Percentiles rank a stretch among this genome's conserved stretches.
phyloP scores from a whole-genome alignment of 2,113 vertebrate genomes.

The Callaeas wilsoni region DNA sequence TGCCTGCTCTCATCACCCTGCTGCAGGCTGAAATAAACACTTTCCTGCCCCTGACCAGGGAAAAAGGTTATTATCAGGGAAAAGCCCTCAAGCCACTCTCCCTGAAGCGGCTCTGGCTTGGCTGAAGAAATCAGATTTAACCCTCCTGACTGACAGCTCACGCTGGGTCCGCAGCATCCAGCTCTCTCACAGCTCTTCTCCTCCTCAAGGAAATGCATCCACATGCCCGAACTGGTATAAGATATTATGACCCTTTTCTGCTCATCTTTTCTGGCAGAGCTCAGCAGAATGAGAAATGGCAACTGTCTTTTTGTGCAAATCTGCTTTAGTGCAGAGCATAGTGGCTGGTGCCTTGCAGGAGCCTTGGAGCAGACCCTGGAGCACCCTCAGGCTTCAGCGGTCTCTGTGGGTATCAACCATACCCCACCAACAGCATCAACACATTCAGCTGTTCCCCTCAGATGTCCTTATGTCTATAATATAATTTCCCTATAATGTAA shows the following conservation, averaged over 20 bases:
- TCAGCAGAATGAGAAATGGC: background rate
- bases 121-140: background rate
- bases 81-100: background rate
- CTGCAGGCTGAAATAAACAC: background rate
- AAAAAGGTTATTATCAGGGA: background rate
- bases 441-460: fast-evolving
- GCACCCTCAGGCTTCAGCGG: background rate
- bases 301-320: background rate
- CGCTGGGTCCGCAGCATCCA: fast-evolving
- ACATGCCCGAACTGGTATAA: background rate
- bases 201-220: background rate
- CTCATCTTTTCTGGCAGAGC: background rate
- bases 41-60: background rate
- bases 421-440: background rate
- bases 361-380: background rate
- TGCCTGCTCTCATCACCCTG: background rate
- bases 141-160: background rate
- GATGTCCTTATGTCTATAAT: background rate
- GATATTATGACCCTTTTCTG: background rate
- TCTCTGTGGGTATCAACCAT: background rate
- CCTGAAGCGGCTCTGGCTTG: background rate
- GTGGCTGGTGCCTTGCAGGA: background rate
- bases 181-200: background rate
- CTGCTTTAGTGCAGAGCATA: background rate
- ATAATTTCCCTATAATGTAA: background rate